These are phyloP conservation scores for Bombyx mori DNA, from an alignment of 1,140 invertebrate genomes.

Conservation along the genomic window ASM3026992v2 NC_085129.1:20553501-20554000, in stretches of 20 bases:
- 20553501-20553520: no score
- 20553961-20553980: not conserved
- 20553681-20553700: constrained; percentile 62
- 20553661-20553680: constrained; percentile 63
- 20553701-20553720: constrained; percentile 58
- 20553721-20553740: constrained; percentile 67
- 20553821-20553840: not conserved
- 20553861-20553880: not conserved
- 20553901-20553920: not conserved
- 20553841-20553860: not conserved
- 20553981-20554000: not conserved
- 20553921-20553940: not conserved
- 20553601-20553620: no score
- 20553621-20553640: no score
- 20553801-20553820: no score
- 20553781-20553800: constrained; percentile 19
- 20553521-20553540: no score
- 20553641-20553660: constrained; percentile 60
- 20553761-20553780: constrained; percentile 44
- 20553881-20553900: not conserved
- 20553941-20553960: not conserved
- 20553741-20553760: constrained; percentile 40
- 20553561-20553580: no score
- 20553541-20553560: no score
- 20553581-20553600: no score